A percentile compares a stretch with the other conserved stretches of the same genome.
Conservation (phyloP, 2,113 vertebrate species). For the Thunnus thynnus region DNA sequence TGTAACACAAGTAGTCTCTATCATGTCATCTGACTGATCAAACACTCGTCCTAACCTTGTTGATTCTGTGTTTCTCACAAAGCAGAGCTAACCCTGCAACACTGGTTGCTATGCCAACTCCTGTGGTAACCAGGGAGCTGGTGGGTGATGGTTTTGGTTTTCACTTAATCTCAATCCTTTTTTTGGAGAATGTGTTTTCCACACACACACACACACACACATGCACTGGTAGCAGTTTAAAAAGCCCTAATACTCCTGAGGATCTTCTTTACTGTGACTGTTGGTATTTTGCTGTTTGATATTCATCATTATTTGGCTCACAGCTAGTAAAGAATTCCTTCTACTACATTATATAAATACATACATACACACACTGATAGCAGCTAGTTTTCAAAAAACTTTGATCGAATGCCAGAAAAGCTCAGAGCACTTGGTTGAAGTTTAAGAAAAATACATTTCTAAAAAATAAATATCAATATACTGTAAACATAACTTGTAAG, state of each 20-base stretch:
- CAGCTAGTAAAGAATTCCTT: not conserved
- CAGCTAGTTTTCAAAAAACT: too few relatives aligned
- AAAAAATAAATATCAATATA: too few relatives aligned
- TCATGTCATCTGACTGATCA: not conserved
- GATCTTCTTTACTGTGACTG: not conserved
- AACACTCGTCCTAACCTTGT: constrained; percentile 28
- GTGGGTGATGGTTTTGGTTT: constrained; percentile 40
- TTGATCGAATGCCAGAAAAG: too few relatives aligned
- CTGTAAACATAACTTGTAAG: too few relatives aligned
- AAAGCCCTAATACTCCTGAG: not conserved
- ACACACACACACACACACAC: not conserved
- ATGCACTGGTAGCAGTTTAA: not conserved
- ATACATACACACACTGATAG: not conserved
- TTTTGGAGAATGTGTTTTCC: constrained; percentile 1
- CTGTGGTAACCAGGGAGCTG: constrained; percentile 56
- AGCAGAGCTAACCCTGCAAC: constrained; percentile 44
- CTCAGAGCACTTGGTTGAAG: too few relatives aligned
- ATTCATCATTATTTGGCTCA: constrained; percentile 16
- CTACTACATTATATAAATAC: not conserved
- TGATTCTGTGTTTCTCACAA: constrained; percentile 37
- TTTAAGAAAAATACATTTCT: too few relatives aligned
- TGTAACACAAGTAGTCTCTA: not conserved
- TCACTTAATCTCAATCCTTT: constrained; percentile 21
- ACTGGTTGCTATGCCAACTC: constrained; percentile 66
- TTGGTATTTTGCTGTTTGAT: not conserved